Percentiles rank a stretch among this genome's conserved stretches.
Evolutionary conservation across 2,888 invertebrate genomes (phyloP).

Genomic region (Aproaerema taeniolella): DNA sequence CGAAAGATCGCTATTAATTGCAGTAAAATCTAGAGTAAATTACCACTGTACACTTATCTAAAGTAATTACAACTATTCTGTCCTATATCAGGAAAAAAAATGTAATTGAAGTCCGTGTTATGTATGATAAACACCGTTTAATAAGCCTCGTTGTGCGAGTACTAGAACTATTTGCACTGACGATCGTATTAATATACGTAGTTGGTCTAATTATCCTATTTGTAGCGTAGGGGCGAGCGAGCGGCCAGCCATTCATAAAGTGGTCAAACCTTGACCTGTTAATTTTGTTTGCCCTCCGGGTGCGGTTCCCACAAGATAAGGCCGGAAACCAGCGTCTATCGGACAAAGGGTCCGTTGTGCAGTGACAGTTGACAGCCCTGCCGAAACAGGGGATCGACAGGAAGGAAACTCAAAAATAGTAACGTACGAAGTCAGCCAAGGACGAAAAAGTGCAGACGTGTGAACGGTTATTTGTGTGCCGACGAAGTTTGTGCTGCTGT

Average conservation of each 20-base stretch:
- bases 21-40: too few species aligned
- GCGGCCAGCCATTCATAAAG: constrained; percentile 42
- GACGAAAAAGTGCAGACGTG: constrained; percentile 18
- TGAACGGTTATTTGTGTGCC: too few species aligned
- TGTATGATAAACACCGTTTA: too few species aligned
- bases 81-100: too few species aligned
- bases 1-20: too few species aligned
- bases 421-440: constrained; percentile 28
- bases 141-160: too few species aligned
- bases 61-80: too few species aligned
- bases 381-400: constrained; percentile 33
- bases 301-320: constrained; percentile 58
- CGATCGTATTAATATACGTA: too few species aligned
- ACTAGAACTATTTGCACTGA: too few species aligned
- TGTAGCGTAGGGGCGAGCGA: constrained; percentile 25
- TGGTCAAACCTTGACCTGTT: constrained; percentile 62
- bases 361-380: constrained; percentile 32
- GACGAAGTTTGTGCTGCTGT: too few species aligned
- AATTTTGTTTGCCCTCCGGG: constrained; percentile 51
- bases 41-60: too few species aligned
- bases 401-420: constrained; percentile 34
- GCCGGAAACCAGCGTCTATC: constrained; percentile 58
- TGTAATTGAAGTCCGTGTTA: too few species aligned
- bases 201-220: constrained; percentile 46
- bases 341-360: constrained; percentile 66